Base-by-base conservation (phyloP, 2,888 invertebrate species). In the Apantesis nais region DNA sequence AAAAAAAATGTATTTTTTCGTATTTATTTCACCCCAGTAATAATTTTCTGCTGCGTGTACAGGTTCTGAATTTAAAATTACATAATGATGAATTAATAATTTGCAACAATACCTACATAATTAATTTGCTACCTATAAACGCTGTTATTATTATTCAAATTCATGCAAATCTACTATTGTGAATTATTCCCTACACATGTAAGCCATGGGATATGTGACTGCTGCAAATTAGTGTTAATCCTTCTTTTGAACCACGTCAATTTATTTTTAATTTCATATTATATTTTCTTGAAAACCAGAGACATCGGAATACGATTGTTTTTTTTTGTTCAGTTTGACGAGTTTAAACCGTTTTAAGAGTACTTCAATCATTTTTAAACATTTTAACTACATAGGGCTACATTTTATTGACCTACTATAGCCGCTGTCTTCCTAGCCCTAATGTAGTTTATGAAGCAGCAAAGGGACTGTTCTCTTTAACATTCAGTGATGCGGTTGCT, bases 401-500 rank as follows among this genome's bases (percentile, higher is more conserved):
- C 14, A 14, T 3, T 58, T 29, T 16, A n/a, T 16, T 4, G 58
- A 1, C 44, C 4, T 16, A 29, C 14, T 29, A 16, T 58, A 58
- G 0, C 31, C 70, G 71, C 73, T 39, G 60, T 67, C 70, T 75
- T 79, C 41, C 19, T 5, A 55, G 77, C 77, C 73, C 66, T 25
- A 31, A 9, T 29, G 25, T 37, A 68, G 77, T 74, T 74, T 72
- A 71, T 81, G 81, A 70, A 75, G 77, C 80, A 73, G 82, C 80
- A 84, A 85, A 85, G 81, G 81, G 83, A 81, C 74, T 83, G 82
- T 74, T 68, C 81, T 85, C 77, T 85, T 87, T 85, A 83, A 74
- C 80, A 86, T 88, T 88, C 83, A 81, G 72, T 64, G 71, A 58
- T 62, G 78, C 74, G 73, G 74, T 77, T 71, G 76, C 75, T 74